These are phyloP conservation scores for Psammodynastes pulverulentus DNA, from an alignment of 2,113 vertebrate species.

Conservation along the genomic window DNA sequence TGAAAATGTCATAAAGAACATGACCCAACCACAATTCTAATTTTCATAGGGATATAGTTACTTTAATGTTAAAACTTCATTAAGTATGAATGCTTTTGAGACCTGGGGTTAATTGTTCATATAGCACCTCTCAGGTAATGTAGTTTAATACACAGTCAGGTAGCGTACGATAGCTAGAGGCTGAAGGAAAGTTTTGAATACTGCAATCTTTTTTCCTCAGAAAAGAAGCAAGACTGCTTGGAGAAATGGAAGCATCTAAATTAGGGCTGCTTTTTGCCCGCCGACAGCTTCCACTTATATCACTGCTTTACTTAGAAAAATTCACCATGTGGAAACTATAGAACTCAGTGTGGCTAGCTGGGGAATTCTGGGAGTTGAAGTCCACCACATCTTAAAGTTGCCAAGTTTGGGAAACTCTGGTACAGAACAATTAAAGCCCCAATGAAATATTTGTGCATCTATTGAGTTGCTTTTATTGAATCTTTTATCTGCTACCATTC, in stretches of 20 bases:
- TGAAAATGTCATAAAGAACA: conserved; percentile 12
- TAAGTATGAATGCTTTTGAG: conserved; percentile 1
- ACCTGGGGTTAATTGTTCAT: conserved; percentile 25
- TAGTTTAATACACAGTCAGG: neutral
- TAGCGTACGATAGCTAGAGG: neutral
- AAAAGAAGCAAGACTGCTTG: neutral
- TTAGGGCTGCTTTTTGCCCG: too few species aligned
- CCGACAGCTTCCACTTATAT: neutral
- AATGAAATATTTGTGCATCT: neutral
- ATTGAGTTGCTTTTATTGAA: neutral
- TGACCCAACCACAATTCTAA: neutral
- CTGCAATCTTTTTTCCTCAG: neutral
- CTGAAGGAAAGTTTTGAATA: neutral
- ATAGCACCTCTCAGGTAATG: conserved; percentile 1
- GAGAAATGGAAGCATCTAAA: neutral
- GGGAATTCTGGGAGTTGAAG: neutral
- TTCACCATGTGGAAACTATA: neutral
- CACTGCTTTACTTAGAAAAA: conserved; percentile 1
- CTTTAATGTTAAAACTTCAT: conserved; percentile 14
- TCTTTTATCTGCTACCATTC: neutral
- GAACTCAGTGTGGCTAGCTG: neutral
- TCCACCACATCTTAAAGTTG: neutral
- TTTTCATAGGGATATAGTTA: conserved; percentile 13
- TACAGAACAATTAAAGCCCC: neutral
- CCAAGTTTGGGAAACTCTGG: neutral